Evolutionary conservation across 2,888 invertebrate genomes (phyloP), one percentile per base, ranked within the genome.

Genomic region (Abscondita cerata): DNA sequence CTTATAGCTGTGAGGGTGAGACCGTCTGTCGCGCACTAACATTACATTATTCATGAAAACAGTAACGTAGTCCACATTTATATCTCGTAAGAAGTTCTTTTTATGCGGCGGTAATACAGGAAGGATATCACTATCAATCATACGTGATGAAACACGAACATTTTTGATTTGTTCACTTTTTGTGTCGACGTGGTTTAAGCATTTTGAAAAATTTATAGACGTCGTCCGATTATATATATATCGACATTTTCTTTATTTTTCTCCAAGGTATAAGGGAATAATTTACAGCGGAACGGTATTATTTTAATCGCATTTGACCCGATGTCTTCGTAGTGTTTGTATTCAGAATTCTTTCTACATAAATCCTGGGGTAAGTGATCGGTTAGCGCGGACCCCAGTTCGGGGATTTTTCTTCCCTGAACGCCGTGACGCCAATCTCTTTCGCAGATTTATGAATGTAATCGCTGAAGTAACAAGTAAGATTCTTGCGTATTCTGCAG

Each of bases 11-110:
- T 68, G 64, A 63, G 65, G 68, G 51, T 67, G 72, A 74, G 73
- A 73, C 76, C 75, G 75, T 72, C 76, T 77, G 77, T 76, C 76
- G 75, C 75, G 69, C 65, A 72, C 71, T 73, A 72, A 76, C 74
- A 76, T 72, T 80, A 79, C 80, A 80, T 80, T 80, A 80, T 80
- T 80, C 80, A 80, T 80, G 79, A 80, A 79, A 77, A 77, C 72
- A 74, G 74, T 75, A 75, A 72, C 73, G 70, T 69, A 72, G 71
- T 73, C 70, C 74, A 73, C 77, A 75, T 76, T 76, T 76, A 75
- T 77, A 76, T 77, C 76, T 76, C 76, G 72, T 75, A 76, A 76
- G 73, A 72, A 75, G 70, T 64, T 55, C 40, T 59, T 60, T 64
- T 59, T 56, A 62, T 62, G 62, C 62, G 53, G 56, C 60, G 60